Base-by-base conservation (phyloP, 1,140 invertebrate genomes). In the Heliothis virescens region DNA sequence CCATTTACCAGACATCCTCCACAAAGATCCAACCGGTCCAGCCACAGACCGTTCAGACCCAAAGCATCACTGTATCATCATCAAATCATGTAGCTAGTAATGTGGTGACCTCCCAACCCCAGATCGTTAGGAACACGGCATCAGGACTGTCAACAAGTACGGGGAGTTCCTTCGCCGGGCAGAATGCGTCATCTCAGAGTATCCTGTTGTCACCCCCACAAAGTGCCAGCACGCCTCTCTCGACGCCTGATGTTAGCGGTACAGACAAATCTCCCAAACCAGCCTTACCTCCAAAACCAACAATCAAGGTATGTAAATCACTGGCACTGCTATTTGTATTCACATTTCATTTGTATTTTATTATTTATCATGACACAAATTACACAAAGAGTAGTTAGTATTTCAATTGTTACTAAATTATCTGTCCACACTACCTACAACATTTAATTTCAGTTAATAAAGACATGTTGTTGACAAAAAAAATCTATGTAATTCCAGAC, bases 1-100 rank as follows among this genome's bases (percentile, higher is more conserved):
- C 96, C 87, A 97, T 97, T 82, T 97, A 97, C 94, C 97, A 97
- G 91, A 97, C 97, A 55, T 97, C 97, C 10, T 97, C 97, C 65
- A 97, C 97, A 78, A 97, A 97, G 92, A 97, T 97, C 75, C 96
- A 97, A 94, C 97, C 97, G 52, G 97, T 97, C 76, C 97, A 97
- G 95, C 97, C 97, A 47, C 97, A 97, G 89, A 97, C 96, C 9
- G 95, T 97, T 82, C 88, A 95, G 89, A 91, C 92, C 62, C 93
- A 94, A 92, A 92, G 86, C 86, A 89, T 93, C 80, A 87, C 88
- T 82, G 91, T 89, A 84, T 83, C 84, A 85, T 83, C 84, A 87
- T 85, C 89, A 79, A 94, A 91, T 89, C 89, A 92, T 89, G 89
- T 94, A 84, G 85, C 87, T 90, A 89, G 89, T 92, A 91, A 93